Percentiles rank a stretch among this genome's conserved stretches.
Conservation (phyloP, 2,888 invertebrate species). For the Ochropleura plecta region DNA sequence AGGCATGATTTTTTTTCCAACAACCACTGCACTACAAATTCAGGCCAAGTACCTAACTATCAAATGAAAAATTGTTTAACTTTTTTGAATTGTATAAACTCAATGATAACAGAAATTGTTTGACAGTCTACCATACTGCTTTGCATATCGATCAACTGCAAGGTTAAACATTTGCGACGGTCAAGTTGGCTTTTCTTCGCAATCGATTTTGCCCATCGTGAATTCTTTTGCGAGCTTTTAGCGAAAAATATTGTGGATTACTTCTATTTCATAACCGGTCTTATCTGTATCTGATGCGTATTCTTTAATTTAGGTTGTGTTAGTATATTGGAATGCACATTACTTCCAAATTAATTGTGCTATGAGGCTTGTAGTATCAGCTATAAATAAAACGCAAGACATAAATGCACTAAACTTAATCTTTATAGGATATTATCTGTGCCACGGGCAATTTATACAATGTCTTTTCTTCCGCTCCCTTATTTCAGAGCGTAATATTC, state of each 20-base stretch:
- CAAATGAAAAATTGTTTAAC: neutral
- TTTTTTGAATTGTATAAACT: neutral
- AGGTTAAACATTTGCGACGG: constrained; percentile 24
- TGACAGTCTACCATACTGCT: neutral
- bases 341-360: constrained; percentile 26
- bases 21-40: no score
- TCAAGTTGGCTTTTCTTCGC: constrained; percentile 25
- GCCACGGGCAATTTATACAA: constrained; percentile 68
- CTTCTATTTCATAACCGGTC: no score
- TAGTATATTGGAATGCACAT: neutral
- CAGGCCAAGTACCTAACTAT: no score
- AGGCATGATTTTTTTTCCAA: neutral
- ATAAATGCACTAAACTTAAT: constrained; percentile 68
- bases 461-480: constrained; percentile 71
- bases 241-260: neutral
- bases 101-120: neutral
- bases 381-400: constrained; percentile 54
- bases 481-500: constrained; percentile 76
- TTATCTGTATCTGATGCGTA: neutral
- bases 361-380: constrained; percentile 17
- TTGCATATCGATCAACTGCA: constrained; percentile 49
- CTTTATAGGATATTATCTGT: constrained; percentile 48
- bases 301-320: constrained; percentile 5
- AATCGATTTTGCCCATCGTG: constrained; percentile 36
- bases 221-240: constrained; percentile 2